These are phyloP conservation scores for Tretioscincus oriximinensis DNA, from an alignment of 2,113 vertebrate genomes.

Conservation along the genomic window DNA sequence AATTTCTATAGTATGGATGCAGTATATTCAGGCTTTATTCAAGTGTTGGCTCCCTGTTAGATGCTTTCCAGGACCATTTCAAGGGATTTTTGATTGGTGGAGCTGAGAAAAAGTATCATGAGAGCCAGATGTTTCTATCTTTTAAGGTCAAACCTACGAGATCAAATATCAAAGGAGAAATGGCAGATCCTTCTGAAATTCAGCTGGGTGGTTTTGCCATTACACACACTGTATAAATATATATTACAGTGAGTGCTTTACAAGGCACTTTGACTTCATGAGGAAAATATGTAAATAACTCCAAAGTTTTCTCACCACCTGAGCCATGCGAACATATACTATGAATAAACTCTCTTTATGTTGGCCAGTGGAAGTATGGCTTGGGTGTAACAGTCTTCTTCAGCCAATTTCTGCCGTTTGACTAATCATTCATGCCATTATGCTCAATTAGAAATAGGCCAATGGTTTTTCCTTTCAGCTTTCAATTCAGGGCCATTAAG, in stretches of 20 bases:
- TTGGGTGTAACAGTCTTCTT: background rate
- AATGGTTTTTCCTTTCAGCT: background rate
- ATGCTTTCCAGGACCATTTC: too few species aligned
- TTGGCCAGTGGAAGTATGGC: background rate
- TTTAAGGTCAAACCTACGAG: background rate
- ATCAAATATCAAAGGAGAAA: background rate
- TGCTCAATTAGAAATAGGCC: constrained; percentile 1
- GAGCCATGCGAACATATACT: background rate
- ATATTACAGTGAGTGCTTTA: background rate
- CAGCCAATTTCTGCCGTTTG: background rate
- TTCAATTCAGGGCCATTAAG: background rate
- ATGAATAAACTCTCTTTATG: background rate
- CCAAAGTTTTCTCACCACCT: background rate
- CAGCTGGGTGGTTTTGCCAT: background rate
- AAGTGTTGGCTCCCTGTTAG: too few species aligned
- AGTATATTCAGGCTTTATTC: too few species aligned
- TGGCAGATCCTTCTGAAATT: background rate
- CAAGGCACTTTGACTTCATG: background rate
- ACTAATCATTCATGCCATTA: background rate
- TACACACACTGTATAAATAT: background rate
- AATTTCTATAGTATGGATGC: too few species aligned
- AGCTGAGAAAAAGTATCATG: background rate
- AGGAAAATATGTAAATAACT: constrained; percentile 9
- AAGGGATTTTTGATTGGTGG: background rate
- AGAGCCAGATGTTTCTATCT: background rate